A percentile compares a stretch with the other conserved stretches of the same genome.
These are phyloP conservation scores for Xenopus laevis DNA, from an alignment of 2,113 vertebrate species.

Conservation along the genomic window DNA sequence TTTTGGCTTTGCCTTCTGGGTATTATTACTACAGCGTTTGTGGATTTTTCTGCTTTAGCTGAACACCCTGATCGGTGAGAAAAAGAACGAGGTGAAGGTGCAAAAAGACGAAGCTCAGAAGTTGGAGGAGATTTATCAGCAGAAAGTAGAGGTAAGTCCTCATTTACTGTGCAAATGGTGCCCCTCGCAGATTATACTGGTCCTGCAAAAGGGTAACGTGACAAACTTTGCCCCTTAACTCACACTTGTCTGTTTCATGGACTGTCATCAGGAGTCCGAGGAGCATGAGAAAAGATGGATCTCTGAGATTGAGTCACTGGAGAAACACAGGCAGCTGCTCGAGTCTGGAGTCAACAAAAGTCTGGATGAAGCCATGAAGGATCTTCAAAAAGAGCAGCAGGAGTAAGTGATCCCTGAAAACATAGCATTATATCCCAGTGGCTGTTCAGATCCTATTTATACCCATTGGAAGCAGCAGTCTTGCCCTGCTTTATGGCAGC, in stretches of 20 bases:
- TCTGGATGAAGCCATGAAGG: constrained; percentile 63
- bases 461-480: too few relatives aligned
- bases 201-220: too few relatives aligned
- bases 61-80: constrained; percentile 63
- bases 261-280: constrained; percentile 57
- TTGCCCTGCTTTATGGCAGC: too few relatives aligned
- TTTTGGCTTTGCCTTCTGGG: not conserved
- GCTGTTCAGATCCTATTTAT: too few relatives aligned
- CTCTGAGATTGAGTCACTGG: constrained; percentile 61
- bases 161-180: not conserved
- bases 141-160: constrained; percentile 64
- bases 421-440: too few relatives aligned
- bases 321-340: constrained; percentile 65
- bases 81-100: constrained; percentile 56
- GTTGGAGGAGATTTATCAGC: constrained; percentile 64
- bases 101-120: constrained; percentile 69
- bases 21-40: constrained; percentile 4
- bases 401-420: constrained; percentile 56
- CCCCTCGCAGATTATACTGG: too few relatives aligned
- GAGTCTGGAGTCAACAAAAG: constrained; percentile 67
- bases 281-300: constrained; percentile 65
- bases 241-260: not conserved
- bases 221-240: not conserved
- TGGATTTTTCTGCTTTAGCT: constrained; percentile 53
- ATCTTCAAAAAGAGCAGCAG: constrained; percentile 60